Conservation (phyloP, 1,140 invertebrate species). For the Yoshiicerus persimilis region DNA sequence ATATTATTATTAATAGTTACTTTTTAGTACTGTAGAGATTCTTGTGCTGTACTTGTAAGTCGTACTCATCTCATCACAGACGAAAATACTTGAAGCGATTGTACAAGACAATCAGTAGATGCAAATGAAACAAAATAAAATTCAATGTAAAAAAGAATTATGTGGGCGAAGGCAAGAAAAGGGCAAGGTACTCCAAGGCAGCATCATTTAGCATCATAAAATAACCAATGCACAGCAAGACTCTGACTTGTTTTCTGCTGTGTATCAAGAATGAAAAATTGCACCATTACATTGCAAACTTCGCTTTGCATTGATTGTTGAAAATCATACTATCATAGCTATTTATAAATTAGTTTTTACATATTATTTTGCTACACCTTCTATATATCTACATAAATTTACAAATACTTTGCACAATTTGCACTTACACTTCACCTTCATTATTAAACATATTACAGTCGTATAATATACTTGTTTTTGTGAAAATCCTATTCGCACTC, state of each 20-base stretch:
- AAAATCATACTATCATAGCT: not conserved
- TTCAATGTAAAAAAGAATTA: not conserved
- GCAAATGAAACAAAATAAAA: not conserved
- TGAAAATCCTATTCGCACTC: not conserved
- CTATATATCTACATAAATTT: not conserved
- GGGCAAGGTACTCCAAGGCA: slow-evolving; percentile 9
- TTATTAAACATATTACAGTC: no score
- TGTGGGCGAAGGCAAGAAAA: slow-evolving; percentile 8
- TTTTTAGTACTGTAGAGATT: not conserved
- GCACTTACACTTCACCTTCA: not conserved
- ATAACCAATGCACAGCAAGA: not conserved
- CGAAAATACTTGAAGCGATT: not conserved
- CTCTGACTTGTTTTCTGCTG: not conserved
- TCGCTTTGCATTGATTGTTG: not conserved
- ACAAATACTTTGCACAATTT: not conserved
- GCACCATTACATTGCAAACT: not conserved
- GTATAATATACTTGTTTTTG: no score
- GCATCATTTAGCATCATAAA: not conserved
- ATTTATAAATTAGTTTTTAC: not conserved
- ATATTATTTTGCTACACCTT: not conserved
- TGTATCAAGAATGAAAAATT: not conserved
- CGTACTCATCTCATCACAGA: not conserved
- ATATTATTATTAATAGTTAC: not conserved
- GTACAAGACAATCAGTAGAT: not conserved
- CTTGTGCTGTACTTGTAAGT: not conserved